A percentile compares a stretch with the other conserved stretches of the same genome.
Evolutionary conservation across 2,888 invertebrate genomes (phyloP).

Genomic region (Gerosis bhagava): DNA sequence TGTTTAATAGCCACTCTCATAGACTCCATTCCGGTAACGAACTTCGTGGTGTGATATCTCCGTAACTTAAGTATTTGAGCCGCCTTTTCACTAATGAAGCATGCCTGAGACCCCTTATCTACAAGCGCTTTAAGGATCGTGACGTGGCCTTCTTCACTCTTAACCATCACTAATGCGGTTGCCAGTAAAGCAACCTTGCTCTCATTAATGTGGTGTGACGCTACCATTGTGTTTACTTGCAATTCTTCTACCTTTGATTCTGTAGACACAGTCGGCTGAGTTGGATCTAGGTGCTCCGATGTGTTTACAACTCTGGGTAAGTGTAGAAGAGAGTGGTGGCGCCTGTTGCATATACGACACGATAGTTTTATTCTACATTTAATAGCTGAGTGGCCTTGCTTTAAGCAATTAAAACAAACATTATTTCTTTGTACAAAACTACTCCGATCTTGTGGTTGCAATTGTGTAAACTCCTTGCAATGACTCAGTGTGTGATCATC

Average conservation of each 20-base stretch:
- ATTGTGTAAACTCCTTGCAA: slow-evolving; percentile 8
- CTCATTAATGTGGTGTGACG: slow-evolving; percentile 1
- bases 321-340: slow-evolving; percentile 1
- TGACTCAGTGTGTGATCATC: slow-evolving; percentile 10
- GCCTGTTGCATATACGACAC: slow-evolving; percentile 1
- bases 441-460: slow-evolving; percentile 1
- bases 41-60: slow-evolving; percentile 16
- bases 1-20: slow-evolving; percentile 20
- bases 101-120: slow-evolving; percentile 30
- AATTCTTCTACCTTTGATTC: background rate
- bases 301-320: slow-evolving; percentile 1
- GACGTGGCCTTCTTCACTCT: background rate
- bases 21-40: slow-evolving; percentile 15
- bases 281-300: background rate
- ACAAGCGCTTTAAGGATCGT: slow-evolving; percentile 18
- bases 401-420: slow-evolving; percentile 5
- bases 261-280: background rate
- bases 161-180: slow-evolving; percentile 1
- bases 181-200: background rate
- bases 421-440: slow-evolving; percentile 6
- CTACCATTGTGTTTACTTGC: background rate
- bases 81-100: slow-evolving; percentile 30
- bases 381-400: background rate
- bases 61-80: slow-evolving; percentile 25
- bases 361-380: slow-evolving; percentile 2